These are phyloP conservation scores for Nebria brevicollis DNA, from an alignment of 2,888 invertebrate species.

Conservation along the genomic window DNA sequence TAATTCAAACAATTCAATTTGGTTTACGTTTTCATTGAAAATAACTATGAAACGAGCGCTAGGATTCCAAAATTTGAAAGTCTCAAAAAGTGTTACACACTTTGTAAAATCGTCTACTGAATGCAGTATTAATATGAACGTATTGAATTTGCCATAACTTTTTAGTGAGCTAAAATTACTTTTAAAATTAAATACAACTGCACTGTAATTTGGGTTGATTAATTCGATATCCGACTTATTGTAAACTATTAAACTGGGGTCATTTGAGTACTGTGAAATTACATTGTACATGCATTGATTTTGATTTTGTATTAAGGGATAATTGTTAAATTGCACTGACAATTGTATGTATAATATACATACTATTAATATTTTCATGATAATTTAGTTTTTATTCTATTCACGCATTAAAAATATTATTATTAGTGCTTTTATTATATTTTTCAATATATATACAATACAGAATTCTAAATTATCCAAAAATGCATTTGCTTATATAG, in stretches of 20 bases:
- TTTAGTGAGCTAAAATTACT: neutral
- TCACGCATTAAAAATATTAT: too few species aligned
- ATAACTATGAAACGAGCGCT: constrained; percentile 12
- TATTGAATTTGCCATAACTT: neutral
- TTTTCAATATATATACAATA: too few species aligned
- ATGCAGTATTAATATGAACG: constrained; percentile 21
- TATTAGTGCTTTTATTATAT: too few species aligned
- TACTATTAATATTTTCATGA: neutral
- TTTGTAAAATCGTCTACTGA: constrained; percentile 13
- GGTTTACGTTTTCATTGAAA: constrained; percentile 11
- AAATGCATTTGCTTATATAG: too few species aligned
- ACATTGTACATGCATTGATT: neutral
- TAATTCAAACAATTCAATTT: constrained; percentile 21
- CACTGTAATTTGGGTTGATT: neutral
- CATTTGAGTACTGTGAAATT: neutral
- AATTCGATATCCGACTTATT: neutral
- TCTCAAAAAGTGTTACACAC: neutral
- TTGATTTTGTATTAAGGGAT: neutral
- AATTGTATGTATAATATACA: neutral
- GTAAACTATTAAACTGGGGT: neutral
- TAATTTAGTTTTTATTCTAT: too few species aligned
- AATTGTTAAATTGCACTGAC: neutral
- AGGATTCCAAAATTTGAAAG: constrained; percentile 30
- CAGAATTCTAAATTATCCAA: too few species aligned
- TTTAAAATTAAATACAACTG: neutral